Percentiles rank a stretch among this genome's conserved stretches.
Evolutionary conservation across 2,888 invertebrate genomes (phyloP).

Genomic region (Epirrhoe tristata): DNA sequence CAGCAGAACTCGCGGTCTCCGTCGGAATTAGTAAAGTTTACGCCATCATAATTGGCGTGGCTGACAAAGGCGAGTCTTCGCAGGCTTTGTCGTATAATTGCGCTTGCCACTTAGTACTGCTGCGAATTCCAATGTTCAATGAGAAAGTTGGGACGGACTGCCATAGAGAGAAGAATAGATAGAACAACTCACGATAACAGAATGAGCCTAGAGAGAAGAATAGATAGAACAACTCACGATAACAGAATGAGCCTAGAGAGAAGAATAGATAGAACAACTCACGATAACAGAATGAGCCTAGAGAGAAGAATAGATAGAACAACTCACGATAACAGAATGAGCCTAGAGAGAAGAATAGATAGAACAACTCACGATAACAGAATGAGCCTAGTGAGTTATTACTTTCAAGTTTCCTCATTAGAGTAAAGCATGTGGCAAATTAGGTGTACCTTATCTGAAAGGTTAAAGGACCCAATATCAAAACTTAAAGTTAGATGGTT

Average conservation of each 20-base stretch:
- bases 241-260: conserved; percentile 29
- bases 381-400: conserved; percentile 27
- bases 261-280: neutral
- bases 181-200: neutral
- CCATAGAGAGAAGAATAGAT: conserved; percentile 29
- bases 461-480: conserved; percentile 40
- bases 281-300: conserved; percentile 12
- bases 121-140: conserved; percentile 34
- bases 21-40: conserved; percentile 78
- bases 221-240: neutral
- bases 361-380: neutral
- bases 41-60: conserved; percentile 70
- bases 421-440: conserved; percentile 19
- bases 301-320: conserved; percentile 21
- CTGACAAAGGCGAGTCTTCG: conserved; percentile 64
- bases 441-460: conserved; percentile 33
- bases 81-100: conserved; percentile 71
- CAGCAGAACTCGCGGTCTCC: conserved; percentile 55
- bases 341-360: conserved; percentile 29
- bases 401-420: conserved; percentile 1
- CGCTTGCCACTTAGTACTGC: conserved; percentile 46
- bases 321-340: neutral
- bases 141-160: conserved; percentile 42
- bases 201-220: conserved; percentile 28
- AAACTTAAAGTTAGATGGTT: conserved; percentile 42